Percentiles rank a stretch among this genome's conserved stretches.
These are phyloP conservation scores for Pluvianellus socialis DNA, from an alignment of 2,113 vertebrate genomes.

Conservation along the genomic window DNA sequence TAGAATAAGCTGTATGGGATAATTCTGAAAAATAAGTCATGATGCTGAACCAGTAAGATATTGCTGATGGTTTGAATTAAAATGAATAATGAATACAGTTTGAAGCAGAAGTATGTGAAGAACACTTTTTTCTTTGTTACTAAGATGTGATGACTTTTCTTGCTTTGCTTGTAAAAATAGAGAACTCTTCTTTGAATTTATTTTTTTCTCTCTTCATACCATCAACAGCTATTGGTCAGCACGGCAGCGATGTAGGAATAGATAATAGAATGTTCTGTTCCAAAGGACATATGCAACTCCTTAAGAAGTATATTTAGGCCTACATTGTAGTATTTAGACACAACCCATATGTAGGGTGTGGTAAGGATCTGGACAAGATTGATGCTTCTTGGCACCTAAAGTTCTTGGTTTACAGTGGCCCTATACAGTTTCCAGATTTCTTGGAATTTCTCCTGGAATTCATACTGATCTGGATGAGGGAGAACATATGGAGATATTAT, in stretches of 20 bases:
- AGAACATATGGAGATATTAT: conserved; percentile 15
- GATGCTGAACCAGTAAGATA: background rate
- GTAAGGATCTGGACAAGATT: conserved; percentile 31
- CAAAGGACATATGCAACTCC: conserved; percentile 12
- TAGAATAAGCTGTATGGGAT: background rate
- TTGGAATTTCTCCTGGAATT: conserved; percentile 49
- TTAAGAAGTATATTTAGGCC: conserved; percentile 30
- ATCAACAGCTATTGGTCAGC: background rate
- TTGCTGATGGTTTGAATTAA: background rate
- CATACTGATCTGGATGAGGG: conserved; percentile 9
- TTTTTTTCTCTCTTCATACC: background rate
- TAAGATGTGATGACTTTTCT: background rate
- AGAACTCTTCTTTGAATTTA: background rate
- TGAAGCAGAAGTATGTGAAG: background rate
- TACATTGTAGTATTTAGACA: conserved; percentile 27
- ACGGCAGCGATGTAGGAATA: background rate
- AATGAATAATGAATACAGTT: background rate
- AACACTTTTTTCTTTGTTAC: background rate
- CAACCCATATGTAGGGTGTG: conserved; percentile 43
- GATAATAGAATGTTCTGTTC: background rate
- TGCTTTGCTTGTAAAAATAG: background rate
- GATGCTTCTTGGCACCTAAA: conserved; percentile 40
- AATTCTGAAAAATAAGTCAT: background rate
- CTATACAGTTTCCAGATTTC: conserved; percentile 51
- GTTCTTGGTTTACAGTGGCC: conserved; percentile 29